A percentile compares a stretch with the other conserved stretches of the same genome.
phyloP scores from a whole-genome alignment of 1,140 invertebrate genomes.

The Ostrea edulis region DNA sequence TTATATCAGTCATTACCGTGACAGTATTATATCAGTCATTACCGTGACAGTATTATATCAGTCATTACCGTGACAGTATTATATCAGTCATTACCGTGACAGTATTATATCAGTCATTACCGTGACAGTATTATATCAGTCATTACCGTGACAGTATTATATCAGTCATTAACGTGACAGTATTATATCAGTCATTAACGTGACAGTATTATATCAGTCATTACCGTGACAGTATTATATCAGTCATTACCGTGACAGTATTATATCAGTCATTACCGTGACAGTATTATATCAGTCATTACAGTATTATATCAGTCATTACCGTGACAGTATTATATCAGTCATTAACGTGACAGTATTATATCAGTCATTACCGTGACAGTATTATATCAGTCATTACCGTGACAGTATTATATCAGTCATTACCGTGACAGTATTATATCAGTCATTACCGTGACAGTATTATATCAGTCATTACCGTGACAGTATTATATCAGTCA shows the following conservation, averaged over 20 bases:
- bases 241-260: too few relatives aligned
- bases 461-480: neutral
- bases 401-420: neutral
- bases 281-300: neutral
- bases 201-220: neutral
- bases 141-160: too few relatives aligned
- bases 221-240: neutral
- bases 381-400: too few relatives aligned
- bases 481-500: too few relatives aligned
- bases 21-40: too few relatives aligned
- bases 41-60: neutral
- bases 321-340: neutral
- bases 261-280: neutral
- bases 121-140: neutral
- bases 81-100: too few relatives aligned
- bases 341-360: too few relatives aligned
- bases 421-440: neutral
- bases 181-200: too few relatives aligned
- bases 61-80: neutral
- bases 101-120: neutral
- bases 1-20: neutral
- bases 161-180: neutral
- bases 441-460: too few relatives aligned
- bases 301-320: neutral
- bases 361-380: neutral